phyloP scores from a whole-genome alignment of 2,888 invertebrate species.

The Timema podura region DNA sequence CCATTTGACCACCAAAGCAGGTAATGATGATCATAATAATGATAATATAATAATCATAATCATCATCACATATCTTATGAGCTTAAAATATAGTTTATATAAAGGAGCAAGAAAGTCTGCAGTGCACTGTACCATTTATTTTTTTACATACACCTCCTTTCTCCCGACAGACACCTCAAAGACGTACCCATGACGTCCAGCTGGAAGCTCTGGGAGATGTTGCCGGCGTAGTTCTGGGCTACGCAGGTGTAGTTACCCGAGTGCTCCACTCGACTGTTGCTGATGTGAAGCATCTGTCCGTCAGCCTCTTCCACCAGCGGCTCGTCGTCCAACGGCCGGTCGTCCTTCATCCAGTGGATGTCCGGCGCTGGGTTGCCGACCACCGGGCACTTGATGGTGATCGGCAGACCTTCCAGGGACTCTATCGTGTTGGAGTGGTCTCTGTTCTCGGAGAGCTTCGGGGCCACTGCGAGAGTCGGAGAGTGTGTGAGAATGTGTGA shows the following conservation, averaged over 20 bases:
- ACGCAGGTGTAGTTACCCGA: slow-evolving; percentile 57
- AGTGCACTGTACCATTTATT: too few species aligned
- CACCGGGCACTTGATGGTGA: slow-evolving; percentile 52
- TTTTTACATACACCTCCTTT: too few species aligned
- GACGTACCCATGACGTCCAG: slow-evolving; percentile 48
- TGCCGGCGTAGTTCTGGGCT: slow-evolving; percentile 55
- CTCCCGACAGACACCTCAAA: too few species aligned
- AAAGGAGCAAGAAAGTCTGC: too few species aligned
- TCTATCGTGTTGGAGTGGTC: slow-evolving; percentile 36
- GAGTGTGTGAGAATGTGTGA: too few species aligned
- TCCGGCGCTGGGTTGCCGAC: slow-evolving; percentile 55
- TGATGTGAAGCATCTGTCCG: slow-evolving; percentile 45
- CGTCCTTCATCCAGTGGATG: slow-evolving; percentile 58
- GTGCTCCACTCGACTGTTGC: slow-evolving; percentile 42
- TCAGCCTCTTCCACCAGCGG: slow-evolving; percentile 34
- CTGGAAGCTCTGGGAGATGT: slow-evolving; percentile 45
- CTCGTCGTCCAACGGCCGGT: slow-evolving; percentile 39
- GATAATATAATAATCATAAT: too few species aligned
- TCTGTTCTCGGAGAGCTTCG: slow-evolving; percentile 44
- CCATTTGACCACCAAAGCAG: too few species aligned
- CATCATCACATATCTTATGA: too few species aligned
- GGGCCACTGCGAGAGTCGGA: slow-evolving; percentile 43
- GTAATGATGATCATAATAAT: too few species aligned
- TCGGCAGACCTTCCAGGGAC: slow-evolving; percentile 46
- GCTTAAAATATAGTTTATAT: too few species aligned